phyloP scores from a whole-genome alignment of 1,140 invertebrate species.

The Brachionus sp. region DNA sequence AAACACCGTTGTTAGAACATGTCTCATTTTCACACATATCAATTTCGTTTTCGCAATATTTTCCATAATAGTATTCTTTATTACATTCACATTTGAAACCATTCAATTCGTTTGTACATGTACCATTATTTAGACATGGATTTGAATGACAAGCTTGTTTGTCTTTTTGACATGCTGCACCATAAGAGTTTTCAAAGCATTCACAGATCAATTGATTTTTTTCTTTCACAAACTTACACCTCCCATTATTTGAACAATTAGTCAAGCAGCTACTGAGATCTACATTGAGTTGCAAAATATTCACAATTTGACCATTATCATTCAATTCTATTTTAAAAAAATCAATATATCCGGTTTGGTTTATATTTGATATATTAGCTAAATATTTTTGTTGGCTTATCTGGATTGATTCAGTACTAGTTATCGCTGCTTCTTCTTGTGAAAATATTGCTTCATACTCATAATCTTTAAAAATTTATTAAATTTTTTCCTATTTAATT shows the following conservation, averaged over 20 bases:
- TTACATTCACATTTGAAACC: not conserved
- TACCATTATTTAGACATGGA: conserved; percentile 4
- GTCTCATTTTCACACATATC: conserved; percentile 29
- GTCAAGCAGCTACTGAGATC: not conserved
- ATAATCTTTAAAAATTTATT: too few relatives aligned
- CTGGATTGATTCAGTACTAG: too few relatives aligned
- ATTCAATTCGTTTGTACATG: not conserved
- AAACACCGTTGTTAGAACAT: conserved; percentile 8
- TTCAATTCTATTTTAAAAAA: too few relatives aligned
- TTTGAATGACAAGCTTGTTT: not conserved
- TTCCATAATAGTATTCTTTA: not conserved
- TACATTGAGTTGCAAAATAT: too few relatives aligned
- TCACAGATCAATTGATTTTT: not conserved
- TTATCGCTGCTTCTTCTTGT: too few relatives aligned
- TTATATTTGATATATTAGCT: not conserved
- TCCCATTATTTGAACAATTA: not conserved
- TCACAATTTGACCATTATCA: too few relatives aligned
- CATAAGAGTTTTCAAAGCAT: not conserved
- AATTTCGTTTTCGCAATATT: not conserved
- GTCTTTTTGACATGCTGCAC: not conserved
- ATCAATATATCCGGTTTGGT: too few relatives aligned
- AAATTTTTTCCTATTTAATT: too few relatives aligned
- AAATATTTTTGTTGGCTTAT: too few relatives aligned
- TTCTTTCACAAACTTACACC: not conserved
- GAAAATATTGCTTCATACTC: too few relatives aligned